Conservation (phyloP, 1,140 invertebrate genomes). For the Drosophila obscura region DNA sequence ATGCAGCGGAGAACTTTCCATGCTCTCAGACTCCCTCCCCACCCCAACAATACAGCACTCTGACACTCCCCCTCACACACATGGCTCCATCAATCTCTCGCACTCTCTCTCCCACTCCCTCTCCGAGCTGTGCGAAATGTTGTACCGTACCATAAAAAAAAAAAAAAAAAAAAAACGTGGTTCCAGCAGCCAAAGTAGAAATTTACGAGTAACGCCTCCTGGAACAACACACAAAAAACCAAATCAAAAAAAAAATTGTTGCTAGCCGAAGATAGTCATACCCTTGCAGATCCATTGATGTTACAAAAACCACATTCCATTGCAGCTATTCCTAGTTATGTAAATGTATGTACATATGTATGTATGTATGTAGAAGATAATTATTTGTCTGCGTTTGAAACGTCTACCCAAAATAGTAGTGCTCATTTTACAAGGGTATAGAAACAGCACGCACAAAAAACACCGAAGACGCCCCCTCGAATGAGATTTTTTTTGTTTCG, state of each 20-base stretch:
- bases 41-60: too few relatives aligned
- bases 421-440: too few relatives aligned
- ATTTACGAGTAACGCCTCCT: slow-evolving; percentile 68
- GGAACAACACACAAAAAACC: slow-evolving; percentile 31
- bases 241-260: neutral
- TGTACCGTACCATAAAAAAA: slow-evolving; percentile 48
- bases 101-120: neutral
- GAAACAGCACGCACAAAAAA: too few relatives aligned
- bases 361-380: too few relatives aligned
- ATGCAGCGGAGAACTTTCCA: slow-evolving; percentile 59
- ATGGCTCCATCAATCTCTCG: slow-evolving; percentile 3
- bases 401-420: too few relatives aligned
- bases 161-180: slow-evolving; percentile 19
- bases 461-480: too few relatives aligned
- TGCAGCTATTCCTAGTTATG: too few relatives aligned
- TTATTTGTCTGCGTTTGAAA: too few relatives aligned
- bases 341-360: too few relatives aligned
- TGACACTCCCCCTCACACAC: neutral
- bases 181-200: slow-evolving; percentile 22
- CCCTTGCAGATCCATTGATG: too few relatives aligned
- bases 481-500: slow-evolving; percentile 1
- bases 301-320: too few relatives aligned
- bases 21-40: slow-evolving; percentile 13
- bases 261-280: too few relatives aligned
- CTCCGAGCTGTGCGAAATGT: slow-evolving; percentile 52